These are phyloP conservation scores for Leptobrachium ailaonicum DNA, from an alignment of 2,113 vertebrate genomes.

Conservation along the genomic window DNA sequence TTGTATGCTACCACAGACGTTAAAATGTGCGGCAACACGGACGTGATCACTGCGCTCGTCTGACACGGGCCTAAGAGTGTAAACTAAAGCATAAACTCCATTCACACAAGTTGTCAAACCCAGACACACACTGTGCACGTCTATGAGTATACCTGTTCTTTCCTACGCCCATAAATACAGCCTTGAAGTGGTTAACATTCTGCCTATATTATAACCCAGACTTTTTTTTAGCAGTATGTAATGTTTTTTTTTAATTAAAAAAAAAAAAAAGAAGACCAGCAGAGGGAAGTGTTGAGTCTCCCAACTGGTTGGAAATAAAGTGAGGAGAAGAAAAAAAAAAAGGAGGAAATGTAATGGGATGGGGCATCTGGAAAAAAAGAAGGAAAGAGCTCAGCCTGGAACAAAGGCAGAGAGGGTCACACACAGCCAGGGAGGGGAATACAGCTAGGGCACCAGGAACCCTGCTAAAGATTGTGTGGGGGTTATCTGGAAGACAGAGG, in stretches of 20 bases:
- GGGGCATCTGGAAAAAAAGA: constrained; percentile 50
- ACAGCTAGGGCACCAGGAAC: not conserved
- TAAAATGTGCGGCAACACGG: too few relatives aligned
- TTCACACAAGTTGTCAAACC: too few relatives aligned
- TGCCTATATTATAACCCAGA: too few relatives aligned
- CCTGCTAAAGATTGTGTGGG: not conserved
- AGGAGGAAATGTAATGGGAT: constrained; percentile 46
- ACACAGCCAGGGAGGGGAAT: not conserved
- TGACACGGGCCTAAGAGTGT: too few relatives aligned
- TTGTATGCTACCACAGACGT: too few relatives aligned
- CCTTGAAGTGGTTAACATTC: too few relatives aligned
- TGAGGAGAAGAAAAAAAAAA: constrained; percentile 47
- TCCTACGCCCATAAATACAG: too few relatives aligned
- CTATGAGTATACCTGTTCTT: too few relatives aligned
- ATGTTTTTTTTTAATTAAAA: constrained; percentile 3
- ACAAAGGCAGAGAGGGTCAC: constrained; percentile 38
- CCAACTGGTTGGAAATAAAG: constrained; percentile 50
- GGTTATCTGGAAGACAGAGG: not conserved
- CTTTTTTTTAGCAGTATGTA: too few relatives aligned
- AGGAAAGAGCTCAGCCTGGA: constrained; percentile 35
- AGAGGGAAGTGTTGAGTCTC: constrained; percentile 57
- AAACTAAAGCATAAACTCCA: too few relatives aligned
- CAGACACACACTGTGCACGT: too few relatives aligned
- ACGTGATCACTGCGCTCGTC: too few relatives aligned
- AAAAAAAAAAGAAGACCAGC: constrained; percentile 15